Evolutionary conservation across 2,797 vertebrate genomes (phyloP).

Genomic region (Galago senegalensis): DNA sequence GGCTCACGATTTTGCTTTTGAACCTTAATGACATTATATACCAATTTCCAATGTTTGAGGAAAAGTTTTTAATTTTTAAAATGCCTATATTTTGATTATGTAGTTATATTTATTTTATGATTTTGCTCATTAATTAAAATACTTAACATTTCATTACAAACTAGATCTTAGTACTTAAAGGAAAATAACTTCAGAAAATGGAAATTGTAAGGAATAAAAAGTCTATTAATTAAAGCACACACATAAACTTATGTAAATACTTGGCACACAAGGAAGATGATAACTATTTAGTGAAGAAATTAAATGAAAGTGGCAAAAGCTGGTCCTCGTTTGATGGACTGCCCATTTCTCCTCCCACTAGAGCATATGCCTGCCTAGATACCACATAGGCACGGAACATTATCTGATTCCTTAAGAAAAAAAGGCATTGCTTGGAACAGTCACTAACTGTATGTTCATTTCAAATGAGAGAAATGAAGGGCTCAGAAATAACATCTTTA

Average conservation of each 20-base stretch:
- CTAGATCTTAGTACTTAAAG: background rate
- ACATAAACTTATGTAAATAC: background rate
- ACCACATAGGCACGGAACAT: slow-evolving; percentile 2
- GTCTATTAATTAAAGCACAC: slow-evolving; percentile 44
- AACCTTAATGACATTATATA: slow-evolving; percentile 17
- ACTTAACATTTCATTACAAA: slow-evolving; percentile 7
- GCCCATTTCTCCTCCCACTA: background rate
- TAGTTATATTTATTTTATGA: slow-evolving; percentile 1
- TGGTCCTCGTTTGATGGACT: background rate
- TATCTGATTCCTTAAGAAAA: background rate
- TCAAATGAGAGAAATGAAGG: slow-evolving; percentile 38
- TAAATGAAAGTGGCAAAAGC: slow-evolving; percentile 12
- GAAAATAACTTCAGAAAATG: slow-evolving; percentile 42
- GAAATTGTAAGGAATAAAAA: slow-evolving; percentile 41
- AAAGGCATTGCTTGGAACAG: background rate
- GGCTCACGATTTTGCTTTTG: slow-evolving; percentile 41
- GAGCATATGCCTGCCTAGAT: slow-evolving; percentile 12
- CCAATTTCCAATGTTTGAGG: background rate
- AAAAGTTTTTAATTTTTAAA: slow-evolving; percentile 48
- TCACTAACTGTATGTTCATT: slow-evolving; percentile 62
- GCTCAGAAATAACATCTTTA: slow-evolving; percentile 35
- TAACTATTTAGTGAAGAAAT: slow-evolving; percentile 58
- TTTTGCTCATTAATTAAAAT: slow-evolving; percentile 3
- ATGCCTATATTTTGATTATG: background rate
- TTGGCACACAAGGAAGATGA: background rate